Evolutionary conservation across 2,113 vertebrate genomes (phyloP).

Genomic region (Bettongia penicillata): DNA sequence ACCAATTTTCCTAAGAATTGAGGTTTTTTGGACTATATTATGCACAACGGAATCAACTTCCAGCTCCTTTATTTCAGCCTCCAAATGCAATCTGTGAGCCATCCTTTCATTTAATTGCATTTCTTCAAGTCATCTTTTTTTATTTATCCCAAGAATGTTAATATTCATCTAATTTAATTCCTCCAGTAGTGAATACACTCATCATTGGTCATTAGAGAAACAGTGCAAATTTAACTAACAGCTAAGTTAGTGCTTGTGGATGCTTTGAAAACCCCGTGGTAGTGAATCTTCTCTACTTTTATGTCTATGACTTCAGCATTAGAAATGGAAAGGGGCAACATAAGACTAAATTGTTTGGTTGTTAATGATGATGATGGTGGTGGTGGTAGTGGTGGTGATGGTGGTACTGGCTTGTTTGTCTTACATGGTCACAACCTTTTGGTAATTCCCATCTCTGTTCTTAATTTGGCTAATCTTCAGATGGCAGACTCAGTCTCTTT

Average conservation of each 20-base stretch:
- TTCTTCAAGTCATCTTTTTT: background rate
- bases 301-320: background rate
- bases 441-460: background rate
- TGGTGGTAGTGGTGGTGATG: background rate
- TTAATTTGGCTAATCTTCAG: background rate
- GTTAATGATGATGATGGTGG: background rate
- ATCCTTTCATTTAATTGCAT: background rate
- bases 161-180: background rate
- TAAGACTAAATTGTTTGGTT: background rate
- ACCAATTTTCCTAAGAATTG: background rate
- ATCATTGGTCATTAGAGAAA: background rate
- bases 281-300: background rate
- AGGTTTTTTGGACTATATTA: background rate
- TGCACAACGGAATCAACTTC: background rate
- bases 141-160: background rate
- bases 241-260: background rate
- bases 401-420: background rate
- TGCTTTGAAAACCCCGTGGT: background rate
- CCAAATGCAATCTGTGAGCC: background rate
- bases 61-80: background rate
- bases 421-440: background rate
- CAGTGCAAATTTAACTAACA: background rate
- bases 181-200: background rate
- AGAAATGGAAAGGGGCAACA: background rate
- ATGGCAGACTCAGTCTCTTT: background rate